Conservation (phyloP, 2,888 invertebrate genomes). For the Lepidonotus clava region DNA sequence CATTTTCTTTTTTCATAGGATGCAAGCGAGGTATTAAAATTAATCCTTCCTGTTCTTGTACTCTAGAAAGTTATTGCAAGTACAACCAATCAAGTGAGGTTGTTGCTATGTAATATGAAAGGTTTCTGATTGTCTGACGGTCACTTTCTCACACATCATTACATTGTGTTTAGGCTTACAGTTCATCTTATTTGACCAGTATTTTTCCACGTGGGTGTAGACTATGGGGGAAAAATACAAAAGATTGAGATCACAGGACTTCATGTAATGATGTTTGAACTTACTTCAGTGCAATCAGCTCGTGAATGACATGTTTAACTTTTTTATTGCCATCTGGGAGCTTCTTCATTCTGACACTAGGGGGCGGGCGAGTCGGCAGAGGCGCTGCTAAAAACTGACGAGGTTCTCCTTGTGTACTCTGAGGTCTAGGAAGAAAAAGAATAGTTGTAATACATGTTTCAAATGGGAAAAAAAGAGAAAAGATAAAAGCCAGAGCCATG, state of each 20-base stretch:
- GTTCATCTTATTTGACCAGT: background rate
- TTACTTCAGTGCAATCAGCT: background rate
- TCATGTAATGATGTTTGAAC: too few relatives aligned
- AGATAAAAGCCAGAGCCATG: too few relatives aligned
- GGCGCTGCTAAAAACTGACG: too few relatives aligned
- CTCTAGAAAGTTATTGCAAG: too few relatives aligned
- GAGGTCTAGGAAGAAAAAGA: background rate
- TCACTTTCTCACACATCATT: background rate
- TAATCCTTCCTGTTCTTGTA: too few relatives aligned
- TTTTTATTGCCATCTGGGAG: slow-evolving; percentile 2
- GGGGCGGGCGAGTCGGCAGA: too few relatives aligned
- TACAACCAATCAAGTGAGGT: too few relatives aligned
- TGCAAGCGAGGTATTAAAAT: background rate
- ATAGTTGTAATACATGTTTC: background rate
- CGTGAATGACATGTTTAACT: background rate
- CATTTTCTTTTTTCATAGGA: background rate
- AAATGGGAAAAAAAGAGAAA: background rate
- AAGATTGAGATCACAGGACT: background rate
- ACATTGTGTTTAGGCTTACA: background rate
- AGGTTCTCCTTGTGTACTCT: background rate
- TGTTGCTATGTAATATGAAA: too few relatives aligned
- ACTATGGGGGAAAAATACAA: background rate
- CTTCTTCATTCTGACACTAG: background rate
- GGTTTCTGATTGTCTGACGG: background rate
- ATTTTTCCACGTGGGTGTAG: background rate